Evolutionary conservation across 2,113 vertebrate genomes (phyloP).

Genomic region (Sceloporus undulatus): DNA sequence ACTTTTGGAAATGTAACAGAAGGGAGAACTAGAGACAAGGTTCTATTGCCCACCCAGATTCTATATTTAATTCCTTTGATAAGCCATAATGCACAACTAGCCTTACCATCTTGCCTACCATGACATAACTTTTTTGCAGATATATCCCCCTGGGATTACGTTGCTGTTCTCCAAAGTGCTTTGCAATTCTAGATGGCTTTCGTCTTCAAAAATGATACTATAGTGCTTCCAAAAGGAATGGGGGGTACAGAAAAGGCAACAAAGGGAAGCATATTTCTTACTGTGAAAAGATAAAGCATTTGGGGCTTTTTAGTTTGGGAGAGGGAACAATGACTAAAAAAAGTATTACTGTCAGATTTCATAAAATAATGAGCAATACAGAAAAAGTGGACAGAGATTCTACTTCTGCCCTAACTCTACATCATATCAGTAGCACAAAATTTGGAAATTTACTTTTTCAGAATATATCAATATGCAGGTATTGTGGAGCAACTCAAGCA

Average conservation of each 20-base stretch:
- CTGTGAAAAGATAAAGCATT: not conserved
- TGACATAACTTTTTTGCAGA: not conserved
- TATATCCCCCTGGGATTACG: not conserved
- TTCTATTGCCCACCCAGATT: not conserved
- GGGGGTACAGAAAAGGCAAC: not conserved
- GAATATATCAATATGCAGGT: too few relatives aligned
- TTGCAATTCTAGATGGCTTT: not conserved
- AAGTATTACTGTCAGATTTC: not conserved
- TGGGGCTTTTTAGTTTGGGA: not conserved
- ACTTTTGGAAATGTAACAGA: not conserved
- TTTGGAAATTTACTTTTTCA: too few relatives aligned
- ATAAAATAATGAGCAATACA: not conserved
- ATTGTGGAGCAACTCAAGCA: too few relatives aligned
- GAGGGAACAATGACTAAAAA: too few relatives aligned
- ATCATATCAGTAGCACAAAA: not conserved
- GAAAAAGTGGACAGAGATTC: not conserved
- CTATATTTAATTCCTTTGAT: not conserved
- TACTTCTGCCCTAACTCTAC: too few relatives aligned
- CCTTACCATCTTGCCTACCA: not conserved
- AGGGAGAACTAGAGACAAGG: not conserved
- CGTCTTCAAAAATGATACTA: not conserved
- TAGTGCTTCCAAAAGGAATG: not conserved
- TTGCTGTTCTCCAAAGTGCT: not conserved
- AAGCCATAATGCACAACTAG: not conserved
- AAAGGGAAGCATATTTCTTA: not conserved